Evolutionary conservation across 2,797 vertebrate genomes (phyloP).

Genomic region (Poecilia gillii): DNA sequence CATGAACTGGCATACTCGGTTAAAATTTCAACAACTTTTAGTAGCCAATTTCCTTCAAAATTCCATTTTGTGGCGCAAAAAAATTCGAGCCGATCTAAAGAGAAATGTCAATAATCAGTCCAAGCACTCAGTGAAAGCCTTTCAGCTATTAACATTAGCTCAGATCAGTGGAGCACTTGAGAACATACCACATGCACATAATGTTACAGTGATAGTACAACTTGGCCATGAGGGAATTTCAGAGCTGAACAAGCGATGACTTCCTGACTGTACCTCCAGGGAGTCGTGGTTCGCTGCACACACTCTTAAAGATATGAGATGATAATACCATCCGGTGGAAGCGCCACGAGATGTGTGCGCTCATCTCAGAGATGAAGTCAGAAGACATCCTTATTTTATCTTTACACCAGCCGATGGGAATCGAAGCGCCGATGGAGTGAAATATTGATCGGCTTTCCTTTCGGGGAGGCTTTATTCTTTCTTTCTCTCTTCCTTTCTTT

Average conservation of each 20-base stretch:
- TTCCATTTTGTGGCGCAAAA: background rate
- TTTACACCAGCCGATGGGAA: slow-evolving; percentile 39
- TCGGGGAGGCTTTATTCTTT: slow-evolving; percentile 49
- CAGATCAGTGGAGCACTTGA: slow-evolving; percentile 5
- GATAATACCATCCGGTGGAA: background rate
- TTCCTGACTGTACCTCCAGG: background rate
- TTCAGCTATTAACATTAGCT: background rate
- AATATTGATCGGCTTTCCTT: slow-evolving; percentile 59
- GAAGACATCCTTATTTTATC: slow-evolving; percentile 52
- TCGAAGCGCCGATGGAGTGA: slow-evolving; percentile 52
- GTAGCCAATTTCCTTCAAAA: background rate
- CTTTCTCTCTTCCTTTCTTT: no score
- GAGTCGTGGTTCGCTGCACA: background rate
- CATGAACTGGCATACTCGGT: background rate
- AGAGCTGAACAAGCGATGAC: background rate
- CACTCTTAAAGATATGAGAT: background rate
- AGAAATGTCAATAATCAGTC: slow-evolving; percentile 10
- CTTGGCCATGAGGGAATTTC: background rate
- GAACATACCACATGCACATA: background rate
- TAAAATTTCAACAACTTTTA: background rate
- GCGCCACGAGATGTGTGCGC: background rate
- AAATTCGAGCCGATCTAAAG: no score
- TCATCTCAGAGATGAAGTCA: slow-evolving; percentile 46
- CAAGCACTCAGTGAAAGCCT: background rate
- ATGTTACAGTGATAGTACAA: background rate